Conservation (phyloP, 2,113 vertebrate genomes). For the Cyprinodon brontotheroides region DNA sequence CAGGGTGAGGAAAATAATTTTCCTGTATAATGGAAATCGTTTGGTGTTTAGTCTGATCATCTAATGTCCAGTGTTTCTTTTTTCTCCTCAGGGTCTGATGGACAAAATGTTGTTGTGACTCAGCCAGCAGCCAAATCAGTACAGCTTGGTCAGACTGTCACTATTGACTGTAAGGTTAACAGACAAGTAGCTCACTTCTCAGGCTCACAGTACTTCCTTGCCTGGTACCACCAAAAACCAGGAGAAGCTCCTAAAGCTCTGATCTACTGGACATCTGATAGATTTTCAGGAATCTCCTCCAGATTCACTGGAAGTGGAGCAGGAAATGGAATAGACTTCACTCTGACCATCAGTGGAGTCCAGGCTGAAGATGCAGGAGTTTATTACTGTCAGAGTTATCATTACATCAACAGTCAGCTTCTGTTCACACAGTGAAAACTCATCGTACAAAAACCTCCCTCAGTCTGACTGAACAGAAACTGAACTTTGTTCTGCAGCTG, state of each 20-base stretch:
- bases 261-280: neutral
- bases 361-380: too few species aligned
- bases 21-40: conserved; percentile 8
- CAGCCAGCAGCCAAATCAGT: conserved; percentile 15
- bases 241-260: conserved; percentile 21
- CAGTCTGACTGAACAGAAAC: neutral
- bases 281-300: conserved; percentile 15
- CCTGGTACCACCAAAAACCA: conserved; percentile 6
- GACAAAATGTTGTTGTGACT: conserved; percentile 22
- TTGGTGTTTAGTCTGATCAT: conserved; percentile 1
- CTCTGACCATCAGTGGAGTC: conserved; percentile 22
- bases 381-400: too few species aligned
- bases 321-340: conserved; percentile 12
- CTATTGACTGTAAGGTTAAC: conserved; percentile 9
- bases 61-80: neutral
- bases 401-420: too few species aligned
- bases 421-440: too few species aligned
- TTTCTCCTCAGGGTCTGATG: conserved; percentile 18
- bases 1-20: conserved; percentile 3
- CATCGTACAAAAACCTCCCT: too few species aligned
- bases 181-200: neutral
- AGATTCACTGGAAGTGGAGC: conserved; percentile 24
- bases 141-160: conserved; percentile 12
- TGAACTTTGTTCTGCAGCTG: neutral
- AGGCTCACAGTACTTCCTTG: neutral